Conservation (phyloP, 2,888 invertebrate species). For the Isotomurus palustris region DNA sequence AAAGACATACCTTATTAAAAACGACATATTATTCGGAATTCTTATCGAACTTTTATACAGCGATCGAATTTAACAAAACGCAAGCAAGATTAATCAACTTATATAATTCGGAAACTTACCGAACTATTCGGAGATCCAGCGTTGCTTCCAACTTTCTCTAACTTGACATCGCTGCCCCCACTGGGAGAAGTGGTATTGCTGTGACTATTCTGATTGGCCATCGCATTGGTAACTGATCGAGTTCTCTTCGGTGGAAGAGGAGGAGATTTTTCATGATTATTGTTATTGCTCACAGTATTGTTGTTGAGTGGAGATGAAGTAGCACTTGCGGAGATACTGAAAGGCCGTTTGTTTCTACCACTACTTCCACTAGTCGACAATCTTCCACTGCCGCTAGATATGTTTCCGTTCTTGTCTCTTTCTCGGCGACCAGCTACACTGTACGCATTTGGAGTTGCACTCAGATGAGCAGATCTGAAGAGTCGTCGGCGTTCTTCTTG, state of each 20-base stretch:
- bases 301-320: conserved; percentile 23
- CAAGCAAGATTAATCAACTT: background rate
- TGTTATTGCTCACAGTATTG: conserved; percentile 23
- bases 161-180: background rate
- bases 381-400: background rate
- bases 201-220: conserved; percentile 25
- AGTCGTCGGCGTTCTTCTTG: conserved; percentile 2
- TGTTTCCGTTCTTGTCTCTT: conserved; percentile 7
- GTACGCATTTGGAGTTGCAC: conserved; percentile 1
- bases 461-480: conserved; percentile 9
- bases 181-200: conserved; percentile 8
- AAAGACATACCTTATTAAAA: background rate
- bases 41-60: background rate
- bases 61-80: background rate
- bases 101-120: conserved; percentile 6
- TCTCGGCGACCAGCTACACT: background rate
- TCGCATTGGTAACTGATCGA: conserved; percentile 39
- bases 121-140: conserved; percentile 14
- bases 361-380: conserved; percentile 2
- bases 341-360: conserved; percentile 8
- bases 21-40: no score
- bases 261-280: conserved; percentile 27
- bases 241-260: conserved; percentile 39
- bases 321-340: conserved; percentile 8
- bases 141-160: background rate